These are phyloP conservation scores for Altica lythri DNA, from an alignment of 2,888 invertebrate species.

Conservation along the genomic window DNA sequence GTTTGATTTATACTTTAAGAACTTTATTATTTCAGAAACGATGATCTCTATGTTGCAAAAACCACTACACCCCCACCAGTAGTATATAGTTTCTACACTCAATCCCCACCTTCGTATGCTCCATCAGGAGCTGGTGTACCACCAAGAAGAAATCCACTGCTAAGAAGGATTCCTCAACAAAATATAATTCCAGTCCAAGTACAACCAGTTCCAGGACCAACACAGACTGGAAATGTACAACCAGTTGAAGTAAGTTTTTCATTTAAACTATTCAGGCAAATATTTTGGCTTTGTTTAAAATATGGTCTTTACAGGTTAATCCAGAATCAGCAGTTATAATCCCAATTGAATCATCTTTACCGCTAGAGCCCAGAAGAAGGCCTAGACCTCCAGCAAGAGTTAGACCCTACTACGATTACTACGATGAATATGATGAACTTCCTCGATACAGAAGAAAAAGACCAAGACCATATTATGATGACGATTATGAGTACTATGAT, in stretches of 20 bases:
- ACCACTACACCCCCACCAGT: conserved; percentile 64
- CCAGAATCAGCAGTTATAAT: too few species aligned
- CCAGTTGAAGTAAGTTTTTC: conserved; percentile 1
- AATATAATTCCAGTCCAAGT: not conserved
- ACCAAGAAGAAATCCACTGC: conserved; percentile 12
- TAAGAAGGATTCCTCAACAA: conserved; percentile 9
- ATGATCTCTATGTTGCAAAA: conserved; percentile 80
- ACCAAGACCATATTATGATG: conserved; percentile 62
- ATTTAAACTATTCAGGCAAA: too few species aligned
- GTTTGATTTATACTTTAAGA: not conserved
- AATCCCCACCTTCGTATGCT: conserved; percentile 36
- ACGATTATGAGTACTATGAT: conserved; percentile 47
- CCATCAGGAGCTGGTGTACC: conserved; percentile 8
- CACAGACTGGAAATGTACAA: not conserved
- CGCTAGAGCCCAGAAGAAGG: conserved; percentile 18
- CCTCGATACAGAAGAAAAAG: conserved; percentile 59
- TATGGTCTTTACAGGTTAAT: too few species aligned
- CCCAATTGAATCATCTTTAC: not conserved
- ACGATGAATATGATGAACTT: conserved; percentile 66
- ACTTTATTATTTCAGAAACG: conserved; percentile 68
- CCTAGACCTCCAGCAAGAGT: conserved; percentile 57
- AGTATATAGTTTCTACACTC: conserved; percentile 50
- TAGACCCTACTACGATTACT: conserved; percentile 71
- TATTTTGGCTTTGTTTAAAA: too few species aligned
- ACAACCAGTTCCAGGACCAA: not conserved